Evolutionary conservation across 2,888 invertebrate genomes (phyloP).

Genomic region (Diploptera punctata): DNA sequence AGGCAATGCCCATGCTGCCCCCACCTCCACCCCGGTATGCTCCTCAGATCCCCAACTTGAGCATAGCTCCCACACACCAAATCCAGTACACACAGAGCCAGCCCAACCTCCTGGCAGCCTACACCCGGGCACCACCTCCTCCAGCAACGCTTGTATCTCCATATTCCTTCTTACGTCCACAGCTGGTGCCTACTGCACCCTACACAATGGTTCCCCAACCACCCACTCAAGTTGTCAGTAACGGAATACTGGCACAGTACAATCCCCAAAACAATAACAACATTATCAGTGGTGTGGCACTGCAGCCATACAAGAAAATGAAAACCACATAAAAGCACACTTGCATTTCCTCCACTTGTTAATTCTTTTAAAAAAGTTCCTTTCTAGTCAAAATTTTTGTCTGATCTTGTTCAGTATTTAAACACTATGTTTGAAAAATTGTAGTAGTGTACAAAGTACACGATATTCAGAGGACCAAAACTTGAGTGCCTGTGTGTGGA

Average conservation of each 20-base stretch:
- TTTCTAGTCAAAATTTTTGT: constrained; percentile 43
- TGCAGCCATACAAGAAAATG: constrained; percentile 91
- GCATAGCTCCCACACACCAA: constrained; percentile 36
- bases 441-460: constrained; percentile 7
- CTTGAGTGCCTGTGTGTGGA: constrained; percentile 33
- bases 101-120: constrained; percentile 41
- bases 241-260: constrained; percentile 45
- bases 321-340: constrained; percentile 75
- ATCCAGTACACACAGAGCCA: constrained; percentile 36
- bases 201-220: constrained; percentile 35
- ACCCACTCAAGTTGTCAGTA: constrained; percentile 23
- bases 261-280: constrained; percentile 55
- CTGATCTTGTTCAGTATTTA: constrained; percentile 36
- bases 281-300: constrained; percentile 57
- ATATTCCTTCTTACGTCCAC: constrained; percentile 58
- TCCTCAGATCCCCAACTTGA: constrained; percentile 21
- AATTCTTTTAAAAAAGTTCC: constrained; percentile 21
- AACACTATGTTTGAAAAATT: constrained; percentile 10
- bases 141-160: constrained; percentile 52
- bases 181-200: constrained; percentile 41
- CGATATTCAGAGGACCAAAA: constrained; percentile 33
- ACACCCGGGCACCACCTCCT: constrained; percentile 40
- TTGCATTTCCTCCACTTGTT: constrained; percentile 41
- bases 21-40: constrained; percentile 50
- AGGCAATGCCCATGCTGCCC: constrained; percentile 59